Percentiles rank a stretch among this genome's conserved stretches.
phyloP scores from a whole-genome alignment of 1,140 invertebrate species.

The Trichomalopsis sarcophagae region DNA sequence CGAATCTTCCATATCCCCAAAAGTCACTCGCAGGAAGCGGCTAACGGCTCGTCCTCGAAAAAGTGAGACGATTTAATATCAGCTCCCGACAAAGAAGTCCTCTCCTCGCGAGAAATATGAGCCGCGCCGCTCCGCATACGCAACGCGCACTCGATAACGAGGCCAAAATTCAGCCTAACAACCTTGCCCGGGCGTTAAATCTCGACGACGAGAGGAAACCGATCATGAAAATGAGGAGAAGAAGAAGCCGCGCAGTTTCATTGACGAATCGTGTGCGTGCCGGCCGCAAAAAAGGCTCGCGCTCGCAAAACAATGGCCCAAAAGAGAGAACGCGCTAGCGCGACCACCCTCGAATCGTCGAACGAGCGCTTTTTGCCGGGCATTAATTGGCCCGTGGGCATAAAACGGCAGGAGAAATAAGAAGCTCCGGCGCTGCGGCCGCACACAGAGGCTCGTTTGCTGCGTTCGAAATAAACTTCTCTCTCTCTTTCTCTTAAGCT shows the following conservation, averaged over 20 bases:
- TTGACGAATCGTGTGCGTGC: conserved; percentile 14
- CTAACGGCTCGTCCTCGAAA: background rate
- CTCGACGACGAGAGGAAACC: background rate
- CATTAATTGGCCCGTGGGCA: conserved; percentile 66
- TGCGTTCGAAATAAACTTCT: conserved; percentile 60
- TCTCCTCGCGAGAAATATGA: background rate
- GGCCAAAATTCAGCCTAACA: conserved; percentile 3
- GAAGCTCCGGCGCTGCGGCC: conserved; percentile 23
- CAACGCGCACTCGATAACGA: background rate
- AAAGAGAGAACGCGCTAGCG: conserved; percentile 50
- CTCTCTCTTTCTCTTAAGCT: background rate
- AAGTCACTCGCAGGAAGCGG: too few species aligned
- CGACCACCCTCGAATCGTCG: conserved; percentile 66
- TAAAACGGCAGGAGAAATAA: conserved; percentile 25
- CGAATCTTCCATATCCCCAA: too few species aligned
- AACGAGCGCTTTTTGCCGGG: conserved; percentile 58
- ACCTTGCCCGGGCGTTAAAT: conserved; percentile 12
- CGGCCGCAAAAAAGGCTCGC: conserved; percentile 31
- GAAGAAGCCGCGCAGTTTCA: background rate
- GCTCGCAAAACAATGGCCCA: conserved; percentile 49
- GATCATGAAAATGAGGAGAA: background rate
- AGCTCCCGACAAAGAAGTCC: too few species aligned
- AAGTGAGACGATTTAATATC: background rate
- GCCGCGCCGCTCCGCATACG: background rate
- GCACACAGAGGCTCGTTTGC: conserved; percentile 46